Conservation (phyloP, 2,113 vertebrate species). For the Pogona vitticeps region DNA sequence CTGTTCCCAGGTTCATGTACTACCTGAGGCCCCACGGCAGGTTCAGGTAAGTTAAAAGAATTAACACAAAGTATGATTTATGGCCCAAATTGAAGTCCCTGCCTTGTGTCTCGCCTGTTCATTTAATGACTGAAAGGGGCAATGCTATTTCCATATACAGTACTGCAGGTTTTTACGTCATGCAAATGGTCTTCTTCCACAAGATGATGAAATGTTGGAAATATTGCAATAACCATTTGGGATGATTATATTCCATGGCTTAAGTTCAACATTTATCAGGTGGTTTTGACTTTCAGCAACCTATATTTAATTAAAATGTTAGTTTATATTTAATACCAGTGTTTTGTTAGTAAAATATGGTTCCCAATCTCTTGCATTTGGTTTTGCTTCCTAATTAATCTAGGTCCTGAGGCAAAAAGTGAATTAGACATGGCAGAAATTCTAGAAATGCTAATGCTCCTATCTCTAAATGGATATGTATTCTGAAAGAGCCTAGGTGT, state of each 20-base stretch:
- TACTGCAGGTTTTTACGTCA: not conserved
- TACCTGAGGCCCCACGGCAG: no score
- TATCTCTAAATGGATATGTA: not conserved
- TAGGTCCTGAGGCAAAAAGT: constrained; percentile 7
- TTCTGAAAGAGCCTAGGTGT: constrained; percentile 3
- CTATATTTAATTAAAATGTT: constrained; percentile 28
- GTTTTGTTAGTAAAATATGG: constrained; percentile 14
- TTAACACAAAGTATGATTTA: no score
- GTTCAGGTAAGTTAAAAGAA: no score
- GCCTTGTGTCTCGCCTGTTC: not conserved
- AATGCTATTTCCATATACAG: not conserved
- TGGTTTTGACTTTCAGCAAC: not conserved
- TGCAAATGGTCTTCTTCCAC: not conserved
- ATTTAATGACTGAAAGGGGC: not conserved
- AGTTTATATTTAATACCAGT: constrained; percentile 15
- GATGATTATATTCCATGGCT: not conserved
- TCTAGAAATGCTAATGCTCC: constrained; percentile 13
- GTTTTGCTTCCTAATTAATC: constrained; percentile 33
- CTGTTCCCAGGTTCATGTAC: no score
- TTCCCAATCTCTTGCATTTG: constrained; percentile 1
- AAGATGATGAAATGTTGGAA: not conserved
- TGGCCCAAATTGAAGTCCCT: not conserved
- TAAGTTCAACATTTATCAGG: not conserved
- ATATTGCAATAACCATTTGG: not conserved
- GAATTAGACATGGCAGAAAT: constrained; percentile 19